Evolutionary conservation across 1,140 invertebrate genomes (phyloP).

Genomic region (Saccostrea echinata): DNA sequence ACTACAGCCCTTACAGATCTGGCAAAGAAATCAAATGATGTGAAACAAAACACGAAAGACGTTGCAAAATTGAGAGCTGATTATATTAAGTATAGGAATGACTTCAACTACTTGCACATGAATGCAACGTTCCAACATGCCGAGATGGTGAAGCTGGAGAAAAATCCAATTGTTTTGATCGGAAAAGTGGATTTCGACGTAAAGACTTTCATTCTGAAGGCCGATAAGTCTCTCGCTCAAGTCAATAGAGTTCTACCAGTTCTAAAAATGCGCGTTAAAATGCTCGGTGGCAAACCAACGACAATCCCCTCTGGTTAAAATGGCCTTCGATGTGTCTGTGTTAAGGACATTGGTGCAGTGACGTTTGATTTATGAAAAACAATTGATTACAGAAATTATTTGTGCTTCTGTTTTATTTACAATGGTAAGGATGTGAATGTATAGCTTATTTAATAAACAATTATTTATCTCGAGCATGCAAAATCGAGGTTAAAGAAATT

Average conservation of each 20-base stretch:
- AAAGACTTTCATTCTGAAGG: not conserved
- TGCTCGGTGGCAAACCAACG: not conserved
- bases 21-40: not conserved
- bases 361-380: not conserved
- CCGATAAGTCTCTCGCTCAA: not conserved
- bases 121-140: not conserved
- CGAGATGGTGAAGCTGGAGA: not conserved
- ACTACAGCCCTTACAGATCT: not conserved
- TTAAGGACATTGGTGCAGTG: not conserved
- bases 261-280: not conserved
- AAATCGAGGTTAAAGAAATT: constrained; percentile 15
- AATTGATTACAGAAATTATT: not conserved
- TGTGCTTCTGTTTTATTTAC: not conserved
- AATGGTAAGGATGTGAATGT: not conserved
- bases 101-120: not conserved
- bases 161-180: not conserved
- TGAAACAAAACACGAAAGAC: not conserved
- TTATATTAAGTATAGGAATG: not conserved
- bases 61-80: not conserved
- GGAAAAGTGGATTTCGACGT: constrained; percentile 10
- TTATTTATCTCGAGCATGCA: not conserved
- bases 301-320: not conserved
- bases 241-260: not conserved
- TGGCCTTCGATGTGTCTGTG: not conserved
- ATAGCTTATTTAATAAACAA: not conserved